A percentile compares a stretch with the other conserved stretches of the same genome.
phyloP scores from a whole-genome alignment of 2,888 invertebrate genomes.

The Tachystola acroxantha region DNA sequence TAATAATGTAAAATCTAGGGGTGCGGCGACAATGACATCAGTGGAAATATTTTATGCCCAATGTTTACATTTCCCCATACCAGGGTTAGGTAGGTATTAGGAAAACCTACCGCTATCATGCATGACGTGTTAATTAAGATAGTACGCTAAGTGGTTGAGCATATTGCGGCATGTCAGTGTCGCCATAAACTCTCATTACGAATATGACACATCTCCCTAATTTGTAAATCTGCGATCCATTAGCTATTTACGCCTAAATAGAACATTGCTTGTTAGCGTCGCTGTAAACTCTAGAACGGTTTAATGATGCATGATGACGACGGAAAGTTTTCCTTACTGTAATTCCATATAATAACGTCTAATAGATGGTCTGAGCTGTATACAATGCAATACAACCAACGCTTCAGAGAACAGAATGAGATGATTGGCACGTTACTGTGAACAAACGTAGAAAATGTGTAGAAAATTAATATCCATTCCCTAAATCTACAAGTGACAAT shows the following conservation, averaged over 20 bases:
- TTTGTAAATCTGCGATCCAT: not conserved
- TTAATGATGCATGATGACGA: conserved; percentile 8
- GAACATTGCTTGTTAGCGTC: not conserved
- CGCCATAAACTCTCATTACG: too few species aligned
- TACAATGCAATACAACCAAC: conserved; percentile 10
- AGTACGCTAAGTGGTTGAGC: too few species aligned
- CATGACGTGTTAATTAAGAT: too few species aligned
- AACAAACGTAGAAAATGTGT: not conserved
- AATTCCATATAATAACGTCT: conserved; percentile 9
- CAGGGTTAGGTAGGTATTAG: too few species aligned
- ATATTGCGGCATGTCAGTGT: too few species aligned
- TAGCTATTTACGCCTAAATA: conserved; percentile 1
- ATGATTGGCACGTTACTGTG: conserved; percentile 7
- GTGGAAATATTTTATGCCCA: too few species aligned
- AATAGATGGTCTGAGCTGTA: conserved; percentile 6
- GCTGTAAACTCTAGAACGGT: not conserved
- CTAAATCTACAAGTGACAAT: too few species aligned
- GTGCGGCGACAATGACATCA: too few species aligned
- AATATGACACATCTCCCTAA: too few species aligned
- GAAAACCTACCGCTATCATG: too few species aligned
- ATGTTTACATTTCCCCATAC: too few species aligned
- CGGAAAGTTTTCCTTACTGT: conserved; percentile 4
- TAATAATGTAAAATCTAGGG: too few species aligned
- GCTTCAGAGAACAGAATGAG: conserved; percentile 5
- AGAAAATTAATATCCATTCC: not conserved